Evolutionary conservation across 30 jellyfish, hydroid and myxozoan species (phyloP).

Genomic region (Turritopsis rubra): DNA sequence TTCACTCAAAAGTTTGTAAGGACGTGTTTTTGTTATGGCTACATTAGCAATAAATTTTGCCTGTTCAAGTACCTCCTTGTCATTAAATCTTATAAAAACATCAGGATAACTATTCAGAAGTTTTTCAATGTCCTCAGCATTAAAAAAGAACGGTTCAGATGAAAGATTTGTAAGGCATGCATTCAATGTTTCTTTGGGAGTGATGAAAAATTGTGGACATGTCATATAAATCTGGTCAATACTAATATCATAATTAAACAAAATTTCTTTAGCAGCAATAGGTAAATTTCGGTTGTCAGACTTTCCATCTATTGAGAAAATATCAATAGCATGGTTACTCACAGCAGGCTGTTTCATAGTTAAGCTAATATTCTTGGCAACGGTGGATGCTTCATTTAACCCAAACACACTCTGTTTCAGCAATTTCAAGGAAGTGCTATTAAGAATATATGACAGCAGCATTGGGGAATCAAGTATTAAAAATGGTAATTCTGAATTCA

Average conservation of each 20-base stretch:
- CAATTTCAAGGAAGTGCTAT: neutral
- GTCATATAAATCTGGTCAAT: constrained; percentile 10
- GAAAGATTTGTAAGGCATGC: neutral
- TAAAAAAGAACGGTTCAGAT: constrained; percentile 1
- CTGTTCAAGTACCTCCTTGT: neutral
- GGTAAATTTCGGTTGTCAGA: too few species aligned
- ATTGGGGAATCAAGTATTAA: constrained; percentile 4
- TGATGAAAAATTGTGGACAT: constrained; percentile 17
- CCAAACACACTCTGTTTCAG: neutral
- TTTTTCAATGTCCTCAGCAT: constrained; percentile 26
- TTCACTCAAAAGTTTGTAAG: constrained; percentile 18
- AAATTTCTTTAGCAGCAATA: neutral
- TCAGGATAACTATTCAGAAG: constrained; percentile 18
- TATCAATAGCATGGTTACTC: neutral
- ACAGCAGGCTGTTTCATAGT: neutral
- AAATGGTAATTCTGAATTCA: neutral
- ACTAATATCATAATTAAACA: neutral
- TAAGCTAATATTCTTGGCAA: neutral
- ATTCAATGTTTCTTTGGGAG: constrained; percentile 12
- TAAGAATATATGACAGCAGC: neutral
- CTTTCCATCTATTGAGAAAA: neutral
- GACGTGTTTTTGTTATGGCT: neutral
- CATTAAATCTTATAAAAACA: neutral
- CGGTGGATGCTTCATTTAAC: neutral
- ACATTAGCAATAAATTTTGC: neutral